A percentile compares a stretch with the other conserved stretches of the same genome.
Evolutionary conservation across 2,797 vertebrate species (phyloP).

Genomic region (Pangasius djambal): DNA sequence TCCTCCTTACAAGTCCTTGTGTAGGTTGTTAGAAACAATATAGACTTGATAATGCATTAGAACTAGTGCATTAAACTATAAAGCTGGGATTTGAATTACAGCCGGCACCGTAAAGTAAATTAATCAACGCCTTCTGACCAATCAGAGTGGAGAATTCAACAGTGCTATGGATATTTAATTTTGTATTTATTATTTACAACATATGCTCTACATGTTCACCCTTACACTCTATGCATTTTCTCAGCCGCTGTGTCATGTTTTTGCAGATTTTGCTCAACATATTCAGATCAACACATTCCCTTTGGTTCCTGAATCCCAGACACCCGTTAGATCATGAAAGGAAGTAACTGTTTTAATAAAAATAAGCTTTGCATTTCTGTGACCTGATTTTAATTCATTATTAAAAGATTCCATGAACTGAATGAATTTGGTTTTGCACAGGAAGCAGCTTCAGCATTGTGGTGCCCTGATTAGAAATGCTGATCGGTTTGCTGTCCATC

Average conservation of each 20-base stretch:
- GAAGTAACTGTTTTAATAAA: not conserved
- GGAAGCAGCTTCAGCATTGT: not conserved
- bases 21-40: not conserved
- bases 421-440: not conserved
- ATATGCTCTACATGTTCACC: not conserved
- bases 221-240: not conserved
- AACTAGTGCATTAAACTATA: not conserved
- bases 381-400: not conserved
- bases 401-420: not conserved
- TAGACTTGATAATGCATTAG: not conserved
- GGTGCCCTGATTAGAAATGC: conserved; percentile 1
- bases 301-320: not conserved
- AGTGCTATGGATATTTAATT: not conserved
- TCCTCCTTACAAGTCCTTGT: too few relatives aligned
- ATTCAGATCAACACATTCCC: not conserved
- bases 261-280: not conserved
- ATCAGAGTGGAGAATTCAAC: not conserved
- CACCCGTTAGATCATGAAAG: not conserved
- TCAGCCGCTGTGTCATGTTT: not conserved
- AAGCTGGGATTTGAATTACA: not conserved
- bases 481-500: conserved; percentile 27
- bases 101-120: not conserved
- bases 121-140: not conserved
- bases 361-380: not conserved
- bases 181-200: not conserved